Evolutionary conservation across 2,797 vertebrate species (phyloP).

Genomic region (Mormyrus hasselquistii): DNA sequence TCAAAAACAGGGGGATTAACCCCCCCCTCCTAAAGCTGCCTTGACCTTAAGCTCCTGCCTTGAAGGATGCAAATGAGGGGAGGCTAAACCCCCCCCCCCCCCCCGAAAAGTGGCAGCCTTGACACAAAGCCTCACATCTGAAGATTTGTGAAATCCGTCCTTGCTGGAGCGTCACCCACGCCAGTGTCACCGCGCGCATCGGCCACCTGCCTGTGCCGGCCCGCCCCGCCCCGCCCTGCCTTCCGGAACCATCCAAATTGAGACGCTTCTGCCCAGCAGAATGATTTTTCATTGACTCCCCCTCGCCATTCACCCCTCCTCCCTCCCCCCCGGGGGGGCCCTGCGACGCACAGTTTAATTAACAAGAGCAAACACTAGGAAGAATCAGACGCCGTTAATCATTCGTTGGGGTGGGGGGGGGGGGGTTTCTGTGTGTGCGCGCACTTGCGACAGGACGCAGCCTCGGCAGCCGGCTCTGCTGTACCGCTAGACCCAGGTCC

Average conservation of each 20-base stretch:
- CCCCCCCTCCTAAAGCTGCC: not conserved
- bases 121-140: constrained; percentile 14
- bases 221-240: not conserved
- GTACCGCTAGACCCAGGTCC: constrained; percentile 53
- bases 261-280: not conserved
- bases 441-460: constrained; percentile 29
- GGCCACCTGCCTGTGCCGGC: not conserved
- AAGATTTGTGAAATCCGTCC: constrained; percentile 10
- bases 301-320: not conserved
- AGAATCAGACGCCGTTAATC: constrained; percentile 40
- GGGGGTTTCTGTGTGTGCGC: constrained; percentile 8
- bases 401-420: constrained; percentile 22
- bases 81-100: not conserved
- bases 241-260: not conserved
- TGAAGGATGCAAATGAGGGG: constrained; percentile 20
- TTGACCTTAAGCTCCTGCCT: constrained; percentile 16
- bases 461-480: constrained; percentile 55
- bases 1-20: constrained; percentile 25
- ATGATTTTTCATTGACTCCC: constrained; percentile 15
- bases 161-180: not conserved
- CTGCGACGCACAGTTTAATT: constrained; percentile 32
- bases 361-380: constrained; percentile 42
- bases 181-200: not conserved
- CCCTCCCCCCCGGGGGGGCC: not conserved
- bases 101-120: not conserved